Evolutionary conservation across 2,888 invertebrate genomes (phyloP), one percentile per base, ranked within the genome.

Genomic region (Chaetoderma sp.): DNA sequence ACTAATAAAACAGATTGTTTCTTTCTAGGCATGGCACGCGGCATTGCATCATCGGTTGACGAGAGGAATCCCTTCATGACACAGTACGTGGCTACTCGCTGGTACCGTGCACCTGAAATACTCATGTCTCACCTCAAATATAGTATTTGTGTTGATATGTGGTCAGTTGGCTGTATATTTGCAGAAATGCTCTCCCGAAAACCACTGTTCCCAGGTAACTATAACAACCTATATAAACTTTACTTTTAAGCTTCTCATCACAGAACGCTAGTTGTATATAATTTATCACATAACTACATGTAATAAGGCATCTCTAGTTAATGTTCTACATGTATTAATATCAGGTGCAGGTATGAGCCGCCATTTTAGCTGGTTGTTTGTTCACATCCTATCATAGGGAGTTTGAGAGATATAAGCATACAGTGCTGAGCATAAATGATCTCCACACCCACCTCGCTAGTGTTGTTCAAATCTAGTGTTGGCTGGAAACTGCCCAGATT

Each of bases 91-190:
- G 86, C 88, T 42, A 86, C 86, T 28, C 75, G 86, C 23, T 86
- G 86, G 86, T 86, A 86, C 68, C 72, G 85, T 4, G 88, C 88
- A 0, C 88, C 88, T 1, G 88, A 88, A 70, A 81, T 88, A 8
- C 80, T 88, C 58, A 79, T 88, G 65, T 84, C 86, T 18, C 62
- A 77, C 56, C 73, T 86, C 64, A 81, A 85, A 42, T 88, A 88
- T 72, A 84, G 86, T 44, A 82, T 84, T 3, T 86, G 86, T 58
- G 87, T 88, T 0, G 88, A 88, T 67, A 82, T 88, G 73, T 88
- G 88, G 88, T 87, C 88, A 18, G 87, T 86, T 1, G 88, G 88
- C 13, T 88, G 88, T 74, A 88, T 88, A 33, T 86, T 88, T 70
- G 88, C 87, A 6, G 88, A 88, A 72, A 86, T 88, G 87, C 78